Base-by-base conservation (phyloP, 2,797 vertebrate species). In the Rhinoraja longicauda region DNA sequence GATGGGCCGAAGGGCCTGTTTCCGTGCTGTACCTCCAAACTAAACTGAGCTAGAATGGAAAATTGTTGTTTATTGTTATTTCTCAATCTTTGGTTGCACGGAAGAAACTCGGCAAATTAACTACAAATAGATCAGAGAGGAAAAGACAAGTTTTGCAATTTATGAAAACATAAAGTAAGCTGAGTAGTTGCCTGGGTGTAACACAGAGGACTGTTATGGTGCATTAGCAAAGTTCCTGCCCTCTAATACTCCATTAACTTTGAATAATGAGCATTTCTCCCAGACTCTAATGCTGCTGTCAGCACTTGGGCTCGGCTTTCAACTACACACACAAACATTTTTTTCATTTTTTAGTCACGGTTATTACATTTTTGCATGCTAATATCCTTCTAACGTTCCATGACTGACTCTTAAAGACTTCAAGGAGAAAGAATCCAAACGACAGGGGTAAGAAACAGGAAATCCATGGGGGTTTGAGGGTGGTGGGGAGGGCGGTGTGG, bases 301-400 rank as follows among this genome's bases (percentile, higher is more conserved):
- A 94, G 73, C 93, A 76, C 72, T 32, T 64, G 90, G 93, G 93
- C 78, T 93, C n/a, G 92, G 57, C 93, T 93, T 93, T 81, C 57
- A 93, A 59, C 93, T 81, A 70, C 64, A 45, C 90, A 57, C 93
- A 93, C 90, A 90, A 90, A 72, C 13, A 93, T 93, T 93, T 94
- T 93, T 94, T 93, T 93, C 93, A 93, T 93, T 90, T 90, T 84
- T 93, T 39, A 84, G 93, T 93, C 93, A 94, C 67, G 90, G 93
- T 70, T 93, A 93, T 95, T 93, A 94, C 76, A 77, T 82, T 70
- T 94, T 73, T 94, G 93, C 94, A 94, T 88, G 93, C 93, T 92
- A 90, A 93, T 94, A 93, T 93, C 79, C 57, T 17, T 79, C 90
- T 93, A 92, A 93, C 93, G 94, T 94, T 24, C 93, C 93, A 78